phyloP scores from a whole-genome alignment of 2,113 vertebrate species.

The Martes martes region DNA sequence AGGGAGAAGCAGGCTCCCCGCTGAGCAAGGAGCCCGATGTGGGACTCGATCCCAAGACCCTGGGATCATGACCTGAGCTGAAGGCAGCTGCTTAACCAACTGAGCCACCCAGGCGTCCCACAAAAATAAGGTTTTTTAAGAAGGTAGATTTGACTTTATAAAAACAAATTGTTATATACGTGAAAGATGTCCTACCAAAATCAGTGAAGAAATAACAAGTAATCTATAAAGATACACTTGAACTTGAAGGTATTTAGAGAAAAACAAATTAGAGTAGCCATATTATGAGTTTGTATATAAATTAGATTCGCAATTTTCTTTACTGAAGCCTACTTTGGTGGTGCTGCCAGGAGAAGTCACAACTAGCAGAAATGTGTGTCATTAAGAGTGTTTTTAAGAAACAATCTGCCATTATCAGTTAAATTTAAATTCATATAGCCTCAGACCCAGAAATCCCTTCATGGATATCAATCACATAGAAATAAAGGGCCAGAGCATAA shows the following conservation, averaged over 20 bases:
- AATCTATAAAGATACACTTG: not conserved
- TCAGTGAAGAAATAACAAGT: not conserved
- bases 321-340: not conserved
- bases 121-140: not conserved
- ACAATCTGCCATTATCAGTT: not conserved
- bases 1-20: too few relatives aligned
- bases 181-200: not conserved
- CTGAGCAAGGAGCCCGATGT: too few relatives aligned
- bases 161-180: not conserved
- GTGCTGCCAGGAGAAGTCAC: not conserved
- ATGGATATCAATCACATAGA: not conserved
- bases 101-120: not conserved
- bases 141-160: not conserved
- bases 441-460: not conserved
- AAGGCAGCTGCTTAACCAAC: too few relatives aligned
- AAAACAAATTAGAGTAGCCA: not conserved
- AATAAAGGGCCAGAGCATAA: not conserved
- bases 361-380: not conserved
- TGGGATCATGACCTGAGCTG: too few relatives aligned
- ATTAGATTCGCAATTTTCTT: not conserved
- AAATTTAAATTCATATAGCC: not conserved
- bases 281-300: not conserved
- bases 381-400: not conserved
- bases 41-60: too few relatives aligned
- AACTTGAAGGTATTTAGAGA: not conserved